phyloP scores from a whole-genome alignment of 2,797 vertebrate species.

The Philypnodon macrostomus region DNA sequence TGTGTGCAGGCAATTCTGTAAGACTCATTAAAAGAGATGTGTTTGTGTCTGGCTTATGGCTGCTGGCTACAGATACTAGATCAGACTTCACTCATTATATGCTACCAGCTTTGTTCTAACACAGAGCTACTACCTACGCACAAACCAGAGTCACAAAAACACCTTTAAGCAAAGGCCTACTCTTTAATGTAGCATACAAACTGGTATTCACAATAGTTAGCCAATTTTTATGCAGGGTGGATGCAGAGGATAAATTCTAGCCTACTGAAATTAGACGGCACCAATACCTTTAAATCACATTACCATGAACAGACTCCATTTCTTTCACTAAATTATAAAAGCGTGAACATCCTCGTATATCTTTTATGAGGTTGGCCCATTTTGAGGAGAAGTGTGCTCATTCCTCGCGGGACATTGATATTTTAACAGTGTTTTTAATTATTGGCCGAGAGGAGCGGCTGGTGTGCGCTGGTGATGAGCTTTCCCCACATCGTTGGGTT shows the following conservation, averaged over 20 bases:
- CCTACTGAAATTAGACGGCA: slow-evolving; percentile 60
- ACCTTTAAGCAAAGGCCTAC: no score
- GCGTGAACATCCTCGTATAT: slow-evolving; percentile 63
- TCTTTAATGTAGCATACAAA: no score
- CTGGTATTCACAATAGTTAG: no score
- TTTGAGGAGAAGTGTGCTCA: slow-evolving; percentile 50
- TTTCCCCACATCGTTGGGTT: slow-evolving; percentile 71
- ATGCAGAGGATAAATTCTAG: slow-evolving; percentile 55
- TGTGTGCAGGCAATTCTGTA: slow-evolving; percentile 54
- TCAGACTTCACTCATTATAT: slow-evolving; percentile 59
- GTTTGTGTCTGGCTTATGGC: slow-evolving; percentile 58
- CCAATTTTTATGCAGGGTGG: slow-evolving; percentile 59
- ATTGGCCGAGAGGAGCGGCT: slow-evolving; percentile 52
- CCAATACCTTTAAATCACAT: slow-evolving; percentile 72
- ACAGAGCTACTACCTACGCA: slow-evolving; percentile 54
- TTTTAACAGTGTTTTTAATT: slow-evolving; percentile 75
- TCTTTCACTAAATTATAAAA: slow-evolving; percentile 64
- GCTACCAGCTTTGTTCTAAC: slow-evolving; percentile 44
- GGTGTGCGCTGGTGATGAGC: slow-evolving; percentile 58
- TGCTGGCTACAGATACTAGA: slow-evolving; percentile 67
- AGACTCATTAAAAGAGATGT: slow-evolving; percentile 68
- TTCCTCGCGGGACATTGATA: slow-evolving; percentile 73
- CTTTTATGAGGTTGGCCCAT: slow-evolving; percentile 60
- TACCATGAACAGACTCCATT: slow-evolving; percentile 63
- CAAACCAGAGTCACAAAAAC: no score